These are phyloP conservation scores for Aphis gossypii DNA, from an alignment of 1,140 invertebrate genomes.

Conservation along the genomic window DNA sequence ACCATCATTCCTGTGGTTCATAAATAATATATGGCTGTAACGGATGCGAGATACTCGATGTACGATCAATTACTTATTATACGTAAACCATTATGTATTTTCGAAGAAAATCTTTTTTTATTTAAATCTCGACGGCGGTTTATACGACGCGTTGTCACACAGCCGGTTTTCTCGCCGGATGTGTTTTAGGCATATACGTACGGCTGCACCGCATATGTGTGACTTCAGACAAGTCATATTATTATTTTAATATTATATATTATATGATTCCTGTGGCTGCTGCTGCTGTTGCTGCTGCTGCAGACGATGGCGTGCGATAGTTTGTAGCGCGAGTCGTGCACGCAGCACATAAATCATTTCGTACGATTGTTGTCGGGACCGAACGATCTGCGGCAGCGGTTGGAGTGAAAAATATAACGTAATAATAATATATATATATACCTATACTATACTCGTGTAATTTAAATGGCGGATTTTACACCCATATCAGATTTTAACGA, in stretches of 20 bases:
- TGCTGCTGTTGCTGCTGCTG: not conserved
- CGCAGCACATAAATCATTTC: not conserved
- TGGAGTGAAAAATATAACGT: not conserved
- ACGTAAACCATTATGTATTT: not conserved
- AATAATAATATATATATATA: not conserved
- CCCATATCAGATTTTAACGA: constrained; percentile 31
- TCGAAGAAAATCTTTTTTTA: not conserved
- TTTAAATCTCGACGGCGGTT: not conserved
- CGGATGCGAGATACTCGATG: not conserved
- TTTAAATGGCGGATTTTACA: constrained; percentile 36
- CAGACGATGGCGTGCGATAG: not conserved
- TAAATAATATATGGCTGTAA: not conserved
- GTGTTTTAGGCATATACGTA: not conserved
- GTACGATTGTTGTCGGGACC: not conserved
- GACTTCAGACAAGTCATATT: not conserved
- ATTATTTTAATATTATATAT: not conserved
- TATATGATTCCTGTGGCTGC: not conserved
- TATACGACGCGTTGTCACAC: not conserved
- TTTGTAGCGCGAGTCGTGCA: not conserved
- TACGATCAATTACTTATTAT: not conserved
- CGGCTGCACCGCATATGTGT: not conserved
- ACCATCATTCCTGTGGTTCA: not conserved
- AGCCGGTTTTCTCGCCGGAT: not conserved
- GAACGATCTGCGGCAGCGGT: not conserved
- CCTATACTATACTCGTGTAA: not conserved